These are phyloP conservation scores for Morpho helenor DNA, from an alignment of 2,888 invertebrate genomes.

Conservation along the genomic window DNA sequence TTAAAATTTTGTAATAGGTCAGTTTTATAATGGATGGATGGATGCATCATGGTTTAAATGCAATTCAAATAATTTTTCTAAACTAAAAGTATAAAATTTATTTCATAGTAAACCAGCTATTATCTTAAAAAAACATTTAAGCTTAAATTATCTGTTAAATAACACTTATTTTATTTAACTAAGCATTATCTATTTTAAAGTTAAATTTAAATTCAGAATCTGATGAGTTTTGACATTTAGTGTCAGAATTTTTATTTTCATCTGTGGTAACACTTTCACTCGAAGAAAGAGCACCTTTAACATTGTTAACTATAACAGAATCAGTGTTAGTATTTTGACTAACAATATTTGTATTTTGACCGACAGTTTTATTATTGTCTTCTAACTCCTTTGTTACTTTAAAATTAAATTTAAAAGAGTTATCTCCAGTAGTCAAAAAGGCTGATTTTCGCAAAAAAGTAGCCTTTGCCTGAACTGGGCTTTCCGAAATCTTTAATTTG, in stretches of 20 bases:
- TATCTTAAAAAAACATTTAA: conserved; percentile 1
- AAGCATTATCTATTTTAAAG: conserved; percentile 65
- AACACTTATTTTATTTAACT: conserved; percentile 11
- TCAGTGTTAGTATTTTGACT: conserved; percentile 12
- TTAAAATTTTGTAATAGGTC: too few relatives aligned
- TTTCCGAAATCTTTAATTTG: conserved; percentile 78
- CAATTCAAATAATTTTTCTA: too few relatives aligned
- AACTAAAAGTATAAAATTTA: too few relatives aligned
- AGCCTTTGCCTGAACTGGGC: conserved; percentile 77
- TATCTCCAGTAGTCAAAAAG: conserved; percentile 69
- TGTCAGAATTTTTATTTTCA: conserved; percentile 25
- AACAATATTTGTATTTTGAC: conserved; percentile 6
- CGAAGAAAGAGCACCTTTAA: conserved; percentile 24
- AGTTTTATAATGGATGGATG: too few relatives aligned
- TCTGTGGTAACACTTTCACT: conserved; percentile 16
- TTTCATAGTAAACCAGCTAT: too few relatives aligned
- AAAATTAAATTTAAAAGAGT: conserved; percentile 77
- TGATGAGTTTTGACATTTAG: conserved; percentile 60
- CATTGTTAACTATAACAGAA: conserved; percentile 29
- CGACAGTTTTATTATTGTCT: conserved; percentile 30
- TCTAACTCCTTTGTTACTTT: conserved; percentile 45
- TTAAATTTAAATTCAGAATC: conserved; percentile 83
- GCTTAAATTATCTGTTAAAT: conserved; percentile 11
- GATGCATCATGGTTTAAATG: too few relatives aligned
- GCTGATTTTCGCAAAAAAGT: conserved; percentile 84